phyloP scores from a whole-genome alignment of 1,140 invertebrate species.

The Drosophila equinoxialis region DNA sequence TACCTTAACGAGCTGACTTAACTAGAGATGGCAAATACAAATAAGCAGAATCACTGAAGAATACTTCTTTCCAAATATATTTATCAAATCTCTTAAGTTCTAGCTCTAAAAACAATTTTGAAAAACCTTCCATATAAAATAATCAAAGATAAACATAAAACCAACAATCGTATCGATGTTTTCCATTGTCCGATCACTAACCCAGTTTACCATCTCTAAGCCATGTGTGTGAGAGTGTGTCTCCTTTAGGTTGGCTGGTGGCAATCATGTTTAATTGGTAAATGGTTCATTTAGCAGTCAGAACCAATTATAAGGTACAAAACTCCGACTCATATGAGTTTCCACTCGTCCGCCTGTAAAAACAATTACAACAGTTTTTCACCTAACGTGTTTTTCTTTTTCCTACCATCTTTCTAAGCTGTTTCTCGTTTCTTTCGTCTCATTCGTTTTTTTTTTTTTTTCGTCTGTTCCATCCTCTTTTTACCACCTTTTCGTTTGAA shows the following conservation, averaged over 20 bases:
- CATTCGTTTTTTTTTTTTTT: too few species aligned
- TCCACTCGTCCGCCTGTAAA: slow-evolving; percentile 48
- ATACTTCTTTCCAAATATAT: too few species aligned
- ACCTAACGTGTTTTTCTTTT: slow-evolving; percentile 32
- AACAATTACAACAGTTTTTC: slow-evolving; percentile 78
- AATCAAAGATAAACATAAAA: too few species aligned
- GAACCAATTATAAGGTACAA: slow-evolving; percentile 68
- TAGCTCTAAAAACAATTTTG: too few species aligned
- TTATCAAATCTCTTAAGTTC: too few species aligned
- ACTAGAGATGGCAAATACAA: slow-evolving; percentile 22
- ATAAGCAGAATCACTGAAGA: not conserved
- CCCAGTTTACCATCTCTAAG: not conserved
- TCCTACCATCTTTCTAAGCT: not conserved
- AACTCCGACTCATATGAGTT: slow-evolving; percentile 29
- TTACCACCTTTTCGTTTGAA: slow-evolving; percentile 31
- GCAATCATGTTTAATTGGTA: slow-evolving; percentile 78
- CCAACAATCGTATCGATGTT: too few species aligned
- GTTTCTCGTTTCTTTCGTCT: slow-evolving; percentile 1
- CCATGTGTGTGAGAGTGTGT: slow-evolving; percentile 17
- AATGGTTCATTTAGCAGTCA: slow-evolving; percentile 81
- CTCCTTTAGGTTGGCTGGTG: slow-evolving; percentile 35
- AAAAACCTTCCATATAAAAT: too few species aligned
- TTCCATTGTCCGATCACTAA: too few species aligned
- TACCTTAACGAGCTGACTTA: slow-evolving; percentile 54
- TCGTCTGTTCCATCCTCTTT: not conserved